A percentile compares a stretch with the other conserved stretches of the same genome.
These are phyloP conservation scores for Crossaster papposus DNA, from an alignment of 53 echinoderm and acorn worm genomes.

Conservation along the genomic window DNA sequence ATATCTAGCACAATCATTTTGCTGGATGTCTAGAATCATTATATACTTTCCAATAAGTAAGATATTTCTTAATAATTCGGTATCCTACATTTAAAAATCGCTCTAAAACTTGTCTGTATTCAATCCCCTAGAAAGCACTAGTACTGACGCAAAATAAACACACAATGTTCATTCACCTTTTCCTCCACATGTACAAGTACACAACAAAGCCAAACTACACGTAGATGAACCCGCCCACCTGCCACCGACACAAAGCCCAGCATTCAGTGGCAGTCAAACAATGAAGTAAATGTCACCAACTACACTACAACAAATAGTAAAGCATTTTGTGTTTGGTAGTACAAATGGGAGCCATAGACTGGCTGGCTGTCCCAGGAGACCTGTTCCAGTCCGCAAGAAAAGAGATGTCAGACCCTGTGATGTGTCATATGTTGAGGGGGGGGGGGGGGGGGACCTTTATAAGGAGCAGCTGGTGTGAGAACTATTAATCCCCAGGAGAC, in stretches of 20 bases:
- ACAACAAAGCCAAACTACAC: constrained; percentile 35
- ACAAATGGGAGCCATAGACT: constrained; percentile 3
- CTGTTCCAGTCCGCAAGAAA: neutral
- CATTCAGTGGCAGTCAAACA: constrained; percentile 28
- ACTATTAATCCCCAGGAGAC: neutral
- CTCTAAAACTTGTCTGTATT: neutral
- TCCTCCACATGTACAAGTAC: neutral
- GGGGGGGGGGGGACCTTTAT: neutral
- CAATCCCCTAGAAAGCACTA: too few relatives aligned
- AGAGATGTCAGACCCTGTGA: neutral
- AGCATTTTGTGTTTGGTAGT: neutral
- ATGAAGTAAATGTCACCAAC: constrained; percentile 62
- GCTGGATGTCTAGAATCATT: too few relatives aligned
- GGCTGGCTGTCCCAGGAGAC: constrained; percentile 15
- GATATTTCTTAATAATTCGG: too few relatives aligned
- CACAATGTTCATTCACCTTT: neutral
- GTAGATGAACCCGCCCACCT: constrained; percentile 61
- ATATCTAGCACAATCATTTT: too few relatives aligned
- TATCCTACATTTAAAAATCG: neutral
- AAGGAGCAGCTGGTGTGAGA: constrained; percentile 20
- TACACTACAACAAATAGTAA: constrained; percentile 40
- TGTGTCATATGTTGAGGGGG: constrained; percentile 15
- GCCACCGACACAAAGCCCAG: constrained; percentile 35
- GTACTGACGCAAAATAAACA: neutral
- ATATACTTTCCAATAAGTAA: too few relatives aligned